Evolutionary conservation across 2,888 invertebrate species (phyloP).

Genomic region (Calliphora vomitoria): DNA sequence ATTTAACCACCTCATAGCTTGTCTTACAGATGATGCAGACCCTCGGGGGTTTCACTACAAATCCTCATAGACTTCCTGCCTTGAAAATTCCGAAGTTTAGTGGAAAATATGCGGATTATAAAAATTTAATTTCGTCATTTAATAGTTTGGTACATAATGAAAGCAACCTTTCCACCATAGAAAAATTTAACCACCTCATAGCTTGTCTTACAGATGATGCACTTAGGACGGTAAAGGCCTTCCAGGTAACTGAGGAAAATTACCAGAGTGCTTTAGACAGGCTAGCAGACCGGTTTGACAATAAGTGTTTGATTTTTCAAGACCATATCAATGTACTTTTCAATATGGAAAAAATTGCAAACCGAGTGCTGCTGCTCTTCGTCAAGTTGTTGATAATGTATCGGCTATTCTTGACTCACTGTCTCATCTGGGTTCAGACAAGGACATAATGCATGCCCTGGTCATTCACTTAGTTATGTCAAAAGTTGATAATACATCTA

Average conservation of each 20-base stretch:
- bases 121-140: constrained; percentile 8
- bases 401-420: background rate
- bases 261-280: constrained; percentile 18
- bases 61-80: background rate
- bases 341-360: background rate
- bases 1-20: too few relatives aligned
- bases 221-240: constrained; percentile 10
- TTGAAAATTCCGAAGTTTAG: constrained; percentile 10
- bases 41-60: background rate
- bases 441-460: constrained; percentile 1
- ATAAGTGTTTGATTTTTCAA: background rate
- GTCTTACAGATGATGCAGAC: too few relatives aligned
- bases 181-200: constrained; percentile 53
- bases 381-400: background rate
- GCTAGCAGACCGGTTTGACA: constrained; percentile 1
- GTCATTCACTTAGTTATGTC: constrained; percentile 20
- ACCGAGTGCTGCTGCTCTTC: background rate
- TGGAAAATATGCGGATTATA: constrained; percentile 52
- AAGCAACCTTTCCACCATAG: constrained; percentile 40
- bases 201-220: constrained; percentile 12
- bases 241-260: constrained; percentile 18
- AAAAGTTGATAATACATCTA: background rate
- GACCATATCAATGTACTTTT: background rate
- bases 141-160: constrained; percentile 27
- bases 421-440: background rate